Base-by-base conservation (phyloP, 2,797 vertebrate genomes). In the Sebastes diploproa region DNA sequence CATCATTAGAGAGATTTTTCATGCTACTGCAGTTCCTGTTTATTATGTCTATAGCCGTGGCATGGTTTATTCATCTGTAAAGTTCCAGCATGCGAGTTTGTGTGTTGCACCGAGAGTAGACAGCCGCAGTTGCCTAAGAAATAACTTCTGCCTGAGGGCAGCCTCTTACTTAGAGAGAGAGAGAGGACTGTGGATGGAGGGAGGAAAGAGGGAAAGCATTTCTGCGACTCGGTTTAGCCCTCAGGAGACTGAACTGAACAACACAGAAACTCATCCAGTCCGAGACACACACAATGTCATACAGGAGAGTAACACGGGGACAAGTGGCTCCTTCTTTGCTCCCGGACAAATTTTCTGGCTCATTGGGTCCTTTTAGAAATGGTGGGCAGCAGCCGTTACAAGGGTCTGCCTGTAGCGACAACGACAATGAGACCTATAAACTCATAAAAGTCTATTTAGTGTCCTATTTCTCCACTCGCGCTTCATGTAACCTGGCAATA, bases 271-370 rank as follows among this genome's bases (percentile, higher is more conserved):
- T 27, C 38, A 81, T 85, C 77, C 79, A 56, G 56, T 75, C 50
- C 6, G 2, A 66, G 25, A 81, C 42, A 66, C 20, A 63, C 64
- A 73, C 55, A 50, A 4, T 7, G 65, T 72, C 38, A 50, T 25
- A 75, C 65, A 29, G 30, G 16, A 69, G 54, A 81, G 30, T 22
- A 70, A 64, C 68, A 52, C 52, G 2, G 78, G 80, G 63, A 89
- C 78, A 83, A 82, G 78, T 69, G 67, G 68, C 66, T 85, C 60
- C 42, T 32, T 86, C 77, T 72, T 76, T 52, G 77, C 90, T 88
- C 74, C 71, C 9, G 79, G 84, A 87, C 74, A 86, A 0, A 87
- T 93, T 85, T 87, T 90, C 86, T 23, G 81, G 71, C 87, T 90
- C 86, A 84, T 89, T 93, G 82, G 58, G 2, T 89, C 64, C 77